Evolutionary conservation across 2,888 invertebrate genomes (phyloP).

Genomic region (Caenorhabditis sp.): DNA sequence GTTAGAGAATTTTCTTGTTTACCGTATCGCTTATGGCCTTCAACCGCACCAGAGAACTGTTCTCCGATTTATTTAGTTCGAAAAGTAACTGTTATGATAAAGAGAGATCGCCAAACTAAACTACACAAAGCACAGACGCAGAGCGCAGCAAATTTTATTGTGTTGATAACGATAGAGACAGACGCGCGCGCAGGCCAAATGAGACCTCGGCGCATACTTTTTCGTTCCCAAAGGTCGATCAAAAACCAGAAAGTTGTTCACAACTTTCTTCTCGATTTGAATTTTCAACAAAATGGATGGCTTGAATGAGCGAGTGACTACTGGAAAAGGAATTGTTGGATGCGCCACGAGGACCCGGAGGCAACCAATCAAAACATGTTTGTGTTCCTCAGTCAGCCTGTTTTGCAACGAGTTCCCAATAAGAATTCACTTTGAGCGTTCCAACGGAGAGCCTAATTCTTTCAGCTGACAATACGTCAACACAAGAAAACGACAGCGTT

Average conservation of each 20-base stretch:
- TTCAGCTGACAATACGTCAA: background rate
- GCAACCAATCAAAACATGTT: constrained; percentile 29
- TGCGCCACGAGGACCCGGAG: background rate
- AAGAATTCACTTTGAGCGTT: constrained; percentile 17
- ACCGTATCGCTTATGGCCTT: constrained; percentile 14
- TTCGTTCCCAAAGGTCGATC: constrained; percentile 48
- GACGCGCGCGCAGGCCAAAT: constrained; percentile 12
- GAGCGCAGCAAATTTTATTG: constrained; percentile 9
- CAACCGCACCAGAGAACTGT: constrained; percentile 25
- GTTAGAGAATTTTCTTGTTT: constrained; percentile 20
- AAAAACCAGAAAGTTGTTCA: constrained; percentile 50
- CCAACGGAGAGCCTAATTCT: constrained; percentile 18
- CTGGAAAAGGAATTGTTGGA: background rate
- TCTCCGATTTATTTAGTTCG: constrained; percentile 45
- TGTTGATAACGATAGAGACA: constrained; percentile 22
- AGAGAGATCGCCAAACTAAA: constrained; percentile 14
- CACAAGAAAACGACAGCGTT: background rate
- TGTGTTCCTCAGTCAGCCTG: constrained; percentile 17
- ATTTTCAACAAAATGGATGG: background rate
- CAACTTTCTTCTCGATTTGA: background rate
- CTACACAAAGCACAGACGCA: constrained; percentile 8
- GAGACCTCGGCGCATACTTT: constrained; percentile 23
- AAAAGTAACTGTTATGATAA: constrained; percentile 35
- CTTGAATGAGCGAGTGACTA: constrained; percentile 4
- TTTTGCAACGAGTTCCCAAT: constrained; percentile 33